Evolutionary conservation across 2,113 vertebrate genomes (phyloP), one percentile per base, ranked within the genome.

Genomic region (Ictidomys tridecemlineatus): DNA sequence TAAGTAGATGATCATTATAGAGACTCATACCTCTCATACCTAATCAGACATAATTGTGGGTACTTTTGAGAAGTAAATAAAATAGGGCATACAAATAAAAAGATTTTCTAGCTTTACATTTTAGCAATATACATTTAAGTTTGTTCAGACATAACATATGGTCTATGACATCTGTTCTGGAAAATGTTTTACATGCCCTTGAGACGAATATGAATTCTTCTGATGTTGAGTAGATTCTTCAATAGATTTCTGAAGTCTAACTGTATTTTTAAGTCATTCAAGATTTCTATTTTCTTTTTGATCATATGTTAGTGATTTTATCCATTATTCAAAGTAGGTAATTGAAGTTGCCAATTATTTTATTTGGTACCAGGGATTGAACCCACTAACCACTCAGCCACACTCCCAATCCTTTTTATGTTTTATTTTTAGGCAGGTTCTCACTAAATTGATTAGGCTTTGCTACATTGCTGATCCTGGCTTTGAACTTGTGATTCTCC

Each of bases 11-110:
- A 45, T 63, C n/a, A 82, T 80, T 48, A 67, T 51, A 56, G 5
- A 45, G 24, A 72, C 45, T 72, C 26, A 58, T 51, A 67, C 39
- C 30, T 93, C 39, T 80, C 32, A n/a, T 14, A 16, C 12, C 5
- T 69, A 51, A 51, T 26, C 39, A 42, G 45, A 24, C 9, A 70
- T 74, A 67, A 13, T 32, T 87, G 77, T 63, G 37, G 48, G n/a
- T 37, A 93, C 8, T 79, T 73, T 30, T 84, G 67, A 91, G 26
- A 93, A 87, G 39, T 83, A 69, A 65, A 70, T 70, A 78, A 89
- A 83, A 83, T 79, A 65, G 48, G 10, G 5, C 4, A 22, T 72
- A 70, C 4, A 70, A 85, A 72, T 87, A 58, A 87, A 77, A 61
- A 80, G 30, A 58, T 89, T 61, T 67, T 51, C 24, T 67, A 2